phyloP scores from a whole-genome alignment of 1,140 invertebrate genomes.

The Cheumatopsyche charites region DNA sequence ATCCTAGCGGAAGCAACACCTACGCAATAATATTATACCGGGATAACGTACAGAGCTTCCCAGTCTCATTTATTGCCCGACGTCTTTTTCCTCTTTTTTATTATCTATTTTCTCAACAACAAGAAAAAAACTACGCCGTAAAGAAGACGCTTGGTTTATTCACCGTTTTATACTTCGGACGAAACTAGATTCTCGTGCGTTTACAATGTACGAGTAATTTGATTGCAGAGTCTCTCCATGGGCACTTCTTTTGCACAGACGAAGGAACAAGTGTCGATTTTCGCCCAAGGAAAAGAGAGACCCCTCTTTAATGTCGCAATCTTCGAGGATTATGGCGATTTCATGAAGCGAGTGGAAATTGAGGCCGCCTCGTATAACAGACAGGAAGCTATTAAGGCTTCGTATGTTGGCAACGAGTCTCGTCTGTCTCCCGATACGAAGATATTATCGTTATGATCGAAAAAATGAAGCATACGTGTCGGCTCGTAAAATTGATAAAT shows the following conservation, averaged over 20 bases:
- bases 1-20: not conserved
- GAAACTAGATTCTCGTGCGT: too few relatives aligned
- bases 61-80: slow-evolving; percentile 7
- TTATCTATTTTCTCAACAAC: slow-evolving; percentile 5
- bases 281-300: too few relatives aligned
- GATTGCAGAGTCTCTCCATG: too few relatives aligned
- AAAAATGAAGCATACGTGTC: too few relatives aligned
- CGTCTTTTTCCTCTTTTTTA: slow-evolving; percentile 12
- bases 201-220: too few relatives aligned
- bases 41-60: not conserved
- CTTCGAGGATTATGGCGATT: slow-evolving; percentile 1
- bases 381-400: slow-evolving; percentile 33
- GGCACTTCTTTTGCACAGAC: too few relatives aligned
- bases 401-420: slow-evolving; percentile 10
- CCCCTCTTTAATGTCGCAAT: too few relatives aligned
- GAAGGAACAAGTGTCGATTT: too few relatives aligned
- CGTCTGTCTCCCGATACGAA: not conserved
- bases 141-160: not conserved
- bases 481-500: too few relatives aligned
- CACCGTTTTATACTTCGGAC: too few relatives aligned
- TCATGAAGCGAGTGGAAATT: slow-evolving; percentile 13
- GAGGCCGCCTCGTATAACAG: slow-evolving; percentile 28
- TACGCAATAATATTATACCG: slow-evolving; percentile 7
- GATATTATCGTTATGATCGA: too few relatives aligned
- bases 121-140: slow-evolving; percentile 1